Evolutionary conservation across 2,797 vertebrate species (phyloP).

Genomic region (Dipus sagitta): DNA sequence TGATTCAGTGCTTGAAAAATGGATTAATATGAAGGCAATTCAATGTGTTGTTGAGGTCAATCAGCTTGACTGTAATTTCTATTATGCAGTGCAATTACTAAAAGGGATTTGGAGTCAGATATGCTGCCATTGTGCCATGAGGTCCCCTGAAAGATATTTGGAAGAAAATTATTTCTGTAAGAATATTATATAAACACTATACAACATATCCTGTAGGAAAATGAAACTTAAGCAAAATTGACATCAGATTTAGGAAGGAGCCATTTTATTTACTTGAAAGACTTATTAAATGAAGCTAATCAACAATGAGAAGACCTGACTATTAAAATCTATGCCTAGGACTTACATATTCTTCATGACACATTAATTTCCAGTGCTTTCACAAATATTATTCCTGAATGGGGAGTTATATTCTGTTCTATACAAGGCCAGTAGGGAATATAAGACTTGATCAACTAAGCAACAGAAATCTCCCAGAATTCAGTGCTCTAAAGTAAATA

Average conservation of each 20-base stretch:
- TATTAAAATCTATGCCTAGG: neutral
- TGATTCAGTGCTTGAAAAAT: conserved; percentile 36
- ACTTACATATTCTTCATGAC: neutral
- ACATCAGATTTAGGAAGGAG: neutral
- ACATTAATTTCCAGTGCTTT: conserved; percentile 7
- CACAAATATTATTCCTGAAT: neutral
- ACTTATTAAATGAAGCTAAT: neutral
- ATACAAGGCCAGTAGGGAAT: conserved; percentile 6
- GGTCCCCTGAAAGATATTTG: neutral
- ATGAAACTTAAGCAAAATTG: conserved; percentile 49
- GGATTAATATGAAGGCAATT: conserved; percentile 1
- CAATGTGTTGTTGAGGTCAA: neutral
- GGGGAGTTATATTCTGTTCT: conserved; percentile 38
- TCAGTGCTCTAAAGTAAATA: conserved; percentile 5
- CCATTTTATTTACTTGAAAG: neutral
- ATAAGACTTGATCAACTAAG: conserved; percentile 10
- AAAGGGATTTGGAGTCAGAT: neutral
- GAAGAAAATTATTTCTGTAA: conserved; percentile 38
- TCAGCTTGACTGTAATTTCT: conserved; percentile 2
- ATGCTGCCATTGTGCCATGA: too few species aligned
- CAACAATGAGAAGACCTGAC: conserved; percentile 22
- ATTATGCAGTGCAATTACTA: neutral
- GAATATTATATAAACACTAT: conserved; percentile 39
- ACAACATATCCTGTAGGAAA: neutral
- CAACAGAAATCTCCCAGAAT: neutral